These are phyloP conservation scores for Buathra laborator DNA, from an alignment of 2,888 invertebrate genomes.

Conservation along the genomic window DNA sequence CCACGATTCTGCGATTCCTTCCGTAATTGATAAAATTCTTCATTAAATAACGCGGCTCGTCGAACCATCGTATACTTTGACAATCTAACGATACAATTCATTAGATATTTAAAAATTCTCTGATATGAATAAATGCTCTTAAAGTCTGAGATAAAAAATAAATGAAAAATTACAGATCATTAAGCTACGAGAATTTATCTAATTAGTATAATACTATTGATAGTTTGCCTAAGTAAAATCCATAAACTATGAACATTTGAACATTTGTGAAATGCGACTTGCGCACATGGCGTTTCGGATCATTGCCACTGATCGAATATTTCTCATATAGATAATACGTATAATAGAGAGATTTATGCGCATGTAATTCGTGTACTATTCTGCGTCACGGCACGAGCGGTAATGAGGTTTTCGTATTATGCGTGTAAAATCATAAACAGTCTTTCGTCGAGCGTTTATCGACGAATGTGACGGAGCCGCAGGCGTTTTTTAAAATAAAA, in stretches of 20 bases:
- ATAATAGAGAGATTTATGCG: constrained; percentile 11
- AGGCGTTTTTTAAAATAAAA: neutral
- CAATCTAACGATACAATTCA: constrained; percentile 10
- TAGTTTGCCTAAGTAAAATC: constrained; percentile 24
- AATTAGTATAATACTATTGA: neutral
- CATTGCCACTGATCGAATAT: neutral
- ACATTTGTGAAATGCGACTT: constrained; percentile 25
- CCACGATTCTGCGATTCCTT: neutral
- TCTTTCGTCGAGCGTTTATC: neutral
- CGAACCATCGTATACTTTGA: constrained; percentile 6
- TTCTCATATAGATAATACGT: constrained; percentile 1
- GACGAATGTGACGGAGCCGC: neutral
- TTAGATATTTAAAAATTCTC: constrained; percentile 15
- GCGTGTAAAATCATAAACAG: constrained; percentile 28
- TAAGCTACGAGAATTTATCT: neutral
- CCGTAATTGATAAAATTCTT: neutral
- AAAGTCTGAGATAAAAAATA: constrained; percentile 4
- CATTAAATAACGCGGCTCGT: neutral
- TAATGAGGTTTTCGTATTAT: constrained; percentile 31
- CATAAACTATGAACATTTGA: constrained; percentile 4
- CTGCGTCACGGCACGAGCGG: constrained; percentile 36
- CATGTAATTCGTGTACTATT: constrained; percentile 25
- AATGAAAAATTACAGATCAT: neutral
- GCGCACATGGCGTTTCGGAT: constrained; percentile 19
- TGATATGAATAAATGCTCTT: constrained; percentile 41